These are phyloP conservation scores for Melozone crissalis DNA, from an alignment of 2,113 vertebrate genomes.

Conservation along the genomic window DNA sequence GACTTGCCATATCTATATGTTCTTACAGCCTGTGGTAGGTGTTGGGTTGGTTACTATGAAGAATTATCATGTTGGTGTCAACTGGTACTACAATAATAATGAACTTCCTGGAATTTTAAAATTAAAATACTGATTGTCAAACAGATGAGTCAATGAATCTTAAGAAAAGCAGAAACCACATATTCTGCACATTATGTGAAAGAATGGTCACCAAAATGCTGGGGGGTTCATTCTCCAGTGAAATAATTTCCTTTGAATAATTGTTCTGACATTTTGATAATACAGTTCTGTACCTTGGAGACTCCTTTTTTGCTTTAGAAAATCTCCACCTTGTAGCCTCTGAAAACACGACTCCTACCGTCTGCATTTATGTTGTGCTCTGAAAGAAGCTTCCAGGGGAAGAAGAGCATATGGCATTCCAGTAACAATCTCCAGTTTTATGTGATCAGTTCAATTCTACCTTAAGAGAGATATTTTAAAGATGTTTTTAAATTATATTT, in stretches of 20 bases:
- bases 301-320: background rate
- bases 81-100: background rate
- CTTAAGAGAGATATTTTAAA: background rate
- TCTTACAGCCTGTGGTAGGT: background rate
- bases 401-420: background rate
- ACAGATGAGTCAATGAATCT: background rate
- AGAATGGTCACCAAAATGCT: background rate
- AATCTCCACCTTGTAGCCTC: background rate
- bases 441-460: background rate
- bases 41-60: background rate
- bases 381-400: background rate
- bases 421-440: background rate
- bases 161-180: background rate
- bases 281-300: background rate
- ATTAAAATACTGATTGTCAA: background rate
- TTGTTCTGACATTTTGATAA: background rate
- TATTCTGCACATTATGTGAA: background rate
- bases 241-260: background rate
- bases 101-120: background rate
- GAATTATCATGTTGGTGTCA: background rate
- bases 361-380: background rate
- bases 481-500: background rate
- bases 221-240: background rate
- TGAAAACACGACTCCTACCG: background rate
- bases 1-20: slow-evolving; percentile 25